Base-by-base conservation (phyloP, 1,140 invertebrate species). In the Mesaphorura yosii region DNA sequence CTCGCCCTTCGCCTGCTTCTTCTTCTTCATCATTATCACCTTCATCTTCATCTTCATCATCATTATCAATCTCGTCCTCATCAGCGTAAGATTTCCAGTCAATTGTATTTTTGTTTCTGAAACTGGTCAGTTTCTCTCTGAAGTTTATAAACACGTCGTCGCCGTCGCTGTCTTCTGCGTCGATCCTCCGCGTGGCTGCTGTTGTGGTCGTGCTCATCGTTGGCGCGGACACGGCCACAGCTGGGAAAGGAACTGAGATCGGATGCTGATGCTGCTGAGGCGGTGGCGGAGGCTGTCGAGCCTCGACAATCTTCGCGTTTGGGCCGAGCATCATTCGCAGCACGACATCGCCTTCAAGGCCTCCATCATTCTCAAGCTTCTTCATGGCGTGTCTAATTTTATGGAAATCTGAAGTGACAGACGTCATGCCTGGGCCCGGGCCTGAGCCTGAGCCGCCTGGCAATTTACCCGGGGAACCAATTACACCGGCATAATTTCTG, bases 311-410 rank as follows among this genome's bases (percentile, higher is more conserved):
- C 19, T 23, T 37, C 3, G 59, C 46, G 29, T 55, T 53, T 5
- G 53, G 39, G 42, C 58, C 60, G 20, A 62, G 44, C 37, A 62
- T 62, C 60, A 62, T 58, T 26, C 60, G 45, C 28, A 55, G 37
- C 17, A 62, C 46, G 2, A 62, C 49, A 5, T 41, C 47, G 12
- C 51, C n/a, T 23, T 62, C 60, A 12, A 62, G 37, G 10, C 60
- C 60, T 20, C 59, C 53, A 19, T 50, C 45, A n/a, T n/a, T n/a
- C 17, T 48, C 60, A 40, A 62, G 29, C 25, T 62, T 62, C 19
- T 58, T 62, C 46, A 62, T 53, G 20, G 60, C 60, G 37, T 62
- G 60, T 51, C 60, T 48, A 10, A 62, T 58, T 42, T 52, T 58
- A 51, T 62, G 60, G 48, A 58, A 56, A 45, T 51, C 56, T 17